These are phyloP conservation scores for Loxodonta africana DNA, from an alignment of 2,113 vertebrate genomes.

Conservation along the genomic window DNA sequence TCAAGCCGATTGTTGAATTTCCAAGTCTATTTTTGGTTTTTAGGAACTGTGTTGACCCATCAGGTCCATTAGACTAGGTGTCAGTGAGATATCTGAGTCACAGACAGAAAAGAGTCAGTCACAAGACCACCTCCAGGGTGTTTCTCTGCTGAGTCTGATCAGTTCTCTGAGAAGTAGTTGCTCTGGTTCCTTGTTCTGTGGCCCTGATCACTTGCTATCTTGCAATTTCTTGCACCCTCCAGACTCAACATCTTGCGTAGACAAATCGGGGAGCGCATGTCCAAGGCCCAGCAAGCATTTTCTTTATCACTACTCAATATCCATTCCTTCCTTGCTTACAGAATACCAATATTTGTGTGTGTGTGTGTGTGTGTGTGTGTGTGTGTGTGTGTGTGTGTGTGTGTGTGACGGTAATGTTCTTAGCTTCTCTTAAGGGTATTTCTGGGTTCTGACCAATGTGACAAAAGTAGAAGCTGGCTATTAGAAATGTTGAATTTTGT, in stretches of 20 bases:
- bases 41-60: neutral
- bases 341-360: neutral
- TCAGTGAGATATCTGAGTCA: neutral
- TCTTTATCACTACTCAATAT: neutral
- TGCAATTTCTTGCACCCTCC: neutral
- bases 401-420: no score
- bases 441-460: neutral
- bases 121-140: neutral
- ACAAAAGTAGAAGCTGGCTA: neutral
- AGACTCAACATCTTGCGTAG: neutral
- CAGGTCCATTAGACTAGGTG: neutral
- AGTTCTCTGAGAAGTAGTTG: slow-evolving; percentile 1
- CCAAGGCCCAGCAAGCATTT: neutral
- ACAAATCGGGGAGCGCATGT: neutral
- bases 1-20: neutral
- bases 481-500: neutral
- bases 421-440: neutral
- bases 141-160: slow-evolving; percentile 20
- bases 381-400: no score
- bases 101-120: slow-evolving; percentile 5
- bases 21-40: neutral
- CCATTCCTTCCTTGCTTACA: neutral
- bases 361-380: no score
- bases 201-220: neutral
- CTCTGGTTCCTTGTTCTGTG: neutral